phyloP scores from a whole-genome alignment of 2,888 invertebrate genomes.

The Hyposoter didymator region DNA sequence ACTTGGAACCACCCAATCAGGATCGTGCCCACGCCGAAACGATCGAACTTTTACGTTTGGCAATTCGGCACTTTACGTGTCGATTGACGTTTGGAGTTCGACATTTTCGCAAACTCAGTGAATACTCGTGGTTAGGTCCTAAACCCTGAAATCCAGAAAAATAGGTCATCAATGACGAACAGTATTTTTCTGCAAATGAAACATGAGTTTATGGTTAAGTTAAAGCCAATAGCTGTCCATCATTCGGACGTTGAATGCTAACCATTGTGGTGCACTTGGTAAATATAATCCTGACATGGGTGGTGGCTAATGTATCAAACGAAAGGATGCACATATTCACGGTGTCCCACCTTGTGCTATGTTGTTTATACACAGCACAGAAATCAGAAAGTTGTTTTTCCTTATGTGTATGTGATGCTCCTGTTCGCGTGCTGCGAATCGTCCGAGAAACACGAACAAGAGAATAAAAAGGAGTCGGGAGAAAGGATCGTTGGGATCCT shows the following conservation, averaged over 20 bases:
- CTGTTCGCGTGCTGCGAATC: slow-evolving; percentile 32
- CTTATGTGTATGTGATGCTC: slow-evolving; percentile 35
- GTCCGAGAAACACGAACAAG: slow-evolving; percentile 13
- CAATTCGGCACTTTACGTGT: not conserved
- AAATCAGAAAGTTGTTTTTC: slow-evolving; percentile 44
- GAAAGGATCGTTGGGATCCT: slow-evolving; percentile 37
- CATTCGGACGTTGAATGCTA: not conserved
- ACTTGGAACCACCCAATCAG: not conserved
- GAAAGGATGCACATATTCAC: slow-evolving; percentile 12
- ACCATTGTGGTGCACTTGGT: not conserved
- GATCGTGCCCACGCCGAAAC: not conserved
- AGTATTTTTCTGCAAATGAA: not conserved
- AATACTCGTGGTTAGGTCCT: not conserved
- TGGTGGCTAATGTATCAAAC: slow-evolving; percentile 1
- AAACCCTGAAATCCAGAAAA: not conserved
- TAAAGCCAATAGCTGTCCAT: not conserved
- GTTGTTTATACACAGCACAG: not conserved
- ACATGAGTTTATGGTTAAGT: not conserved
- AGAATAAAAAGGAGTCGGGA: slow-evolving; percentile 28
- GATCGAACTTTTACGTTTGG: not conserved
- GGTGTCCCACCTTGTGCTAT: not conserved
- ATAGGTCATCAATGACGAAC: not conserved
- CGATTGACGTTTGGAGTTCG: no score
- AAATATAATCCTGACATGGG: not conserved
- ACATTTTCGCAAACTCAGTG: not conserved